Percentiles rank a stretch among this genome's conserved stretches.
These are phyloP conservation scores for Lasioglossum lativentre DNA, from an alignment of 2,888 invertebrate species.

Conservation along the genomic window DNA sequence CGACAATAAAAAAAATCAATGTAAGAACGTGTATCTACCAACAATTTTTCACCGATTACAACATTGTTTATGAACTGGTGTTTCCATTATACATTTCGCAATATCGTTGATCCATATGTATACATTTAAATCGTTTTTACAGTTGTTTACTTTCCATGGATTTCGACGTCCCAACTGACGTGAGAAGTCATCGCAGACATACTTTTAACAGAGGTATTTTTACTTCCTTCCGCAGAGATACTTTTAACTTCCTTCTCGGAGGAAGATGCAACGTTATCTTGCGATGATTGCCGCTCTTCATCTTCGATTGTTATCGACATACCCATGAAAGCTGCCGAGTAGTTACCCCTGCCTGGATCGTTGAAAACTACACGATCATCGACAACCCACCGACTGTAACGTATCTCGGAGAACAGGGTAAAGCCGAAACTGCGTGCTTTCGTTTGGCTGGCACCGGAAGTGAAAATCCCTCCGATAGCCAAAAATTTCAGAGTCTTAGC, in stretches of 20 bases:
- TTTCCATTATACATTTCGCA: neutral
- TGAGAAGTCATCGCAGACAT: neutral
- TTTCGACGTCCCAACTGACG: neutral
- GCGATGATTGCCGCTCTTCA: neutral
- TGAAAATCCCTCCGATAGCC: conserved; percentile 76
- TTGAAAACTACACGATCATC: conserved; percentile 84
- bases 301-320: conserved; percentile 55
- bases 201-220: too few relatives aligned
- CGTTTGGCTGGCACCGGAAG: conserved; percentile 71
- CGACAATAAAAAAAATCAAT: neutral
- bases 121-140: neutral
- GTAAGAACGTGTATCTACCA: neutral
- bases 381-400: conserved; percentile 84
- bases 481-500: conserved; percentile 67
- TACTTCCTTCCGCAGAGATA: too few relatives aligned
- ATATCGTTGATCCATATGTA: neutral
- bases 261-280: too few relatives aligned
- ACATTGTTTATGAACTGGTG: neutral
- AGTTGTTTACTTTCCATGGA: neutral
- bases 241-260: neutral
- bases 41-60: neutral
- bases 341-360: conserved; percentile 86
- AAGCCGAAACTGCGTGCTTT: conserved; percentile 71
- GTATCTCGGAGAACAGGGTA: conserved; percentile 79
- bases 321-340: conserved; percentile 82